These are phyloP conservation scores for Casuarius casuarius DNA, from an alignment of 2,113 vertebrate species.

Conservation along the genomic window DNA sequence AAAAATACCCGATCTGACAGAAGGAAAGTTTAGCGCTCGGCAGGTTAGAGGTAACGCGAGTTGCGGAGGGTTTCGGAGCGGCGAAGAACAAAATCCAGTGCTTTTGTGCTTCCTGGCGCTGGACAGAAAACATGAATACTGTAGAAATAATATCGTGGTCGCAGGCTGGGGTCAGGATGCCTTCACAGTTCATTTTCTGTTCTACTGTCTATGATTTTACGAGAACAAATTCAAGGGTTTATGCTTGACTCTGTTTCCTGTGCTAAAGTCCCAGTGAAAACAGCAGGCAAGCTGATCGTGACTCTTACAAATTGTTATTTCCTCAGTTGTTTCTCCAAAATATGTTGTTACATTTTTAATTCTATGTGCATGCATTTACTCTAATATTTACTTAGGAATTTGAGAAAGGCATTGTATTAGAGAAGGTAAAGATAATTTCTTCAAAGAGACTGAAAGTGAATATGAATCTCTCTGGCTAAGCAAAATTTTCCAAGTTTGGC, in stretches of 20 bases:
- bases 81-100: not conserved
- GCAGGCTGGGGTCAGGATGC: not conserved
- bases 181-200: not conserved
- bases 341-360: not conserved
- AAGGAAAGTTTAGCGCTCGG: too few relatives aligned
- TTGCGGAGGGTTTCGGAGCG: too few relatives aligned
- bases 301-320: not conserved
- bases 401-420: not conserved
- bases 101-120: not conserved
- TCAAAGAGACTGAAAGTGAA: not conserved
- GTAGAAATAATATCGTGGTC: not conserved
- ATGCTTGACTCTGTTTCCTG: not conserved
- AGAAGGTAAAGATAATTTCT: not conserved
- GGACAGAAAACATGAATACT: not conserved
- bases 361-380: not conserved
- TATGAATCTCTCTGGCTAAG: not conserved
- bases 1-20: not conserved
- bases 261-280: not conserved
- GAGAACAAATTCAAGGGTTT: rapidly evolving
- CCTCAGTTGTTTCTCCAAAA: not conserved
- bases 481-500: not conserved
- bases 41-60: too few relatives aligned
- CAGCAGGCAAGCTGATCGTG: not conserved
- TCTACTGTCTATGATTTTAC: not conserved
- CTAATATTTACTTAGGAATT: not conserved